Evolutionary conservation across 1,140 invertebrate genomes (phyloP).

Genomic region (Drosophila guanche): DNA sequence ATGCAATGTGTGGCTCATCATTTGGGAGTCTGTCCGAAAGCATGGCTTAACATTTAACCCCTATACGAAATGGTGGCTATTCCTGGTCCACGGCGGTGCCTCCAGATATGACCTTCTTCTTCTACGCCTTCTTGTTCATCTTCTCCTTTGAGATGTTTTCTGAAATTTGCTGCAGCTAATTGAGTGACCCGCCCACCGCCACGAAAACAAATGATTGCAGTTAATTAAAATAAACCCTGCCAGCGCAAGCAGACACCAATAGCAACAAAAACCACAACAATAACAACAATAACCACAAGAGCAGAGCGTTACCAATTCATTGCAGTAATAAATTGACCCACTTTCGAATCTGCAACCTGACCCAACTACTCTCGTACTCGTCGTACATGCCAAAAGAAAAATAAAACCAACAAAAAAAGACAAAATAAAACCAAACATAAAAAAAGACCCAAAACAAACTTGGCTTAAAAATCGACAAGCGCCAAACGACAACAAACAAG

Average conservation of each 20-base stretch:
- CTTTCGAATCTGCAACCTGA: conserved; percentile 82
- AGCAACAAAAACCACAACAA: conserved; percentile 29
- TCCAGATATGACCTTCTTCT: conserved; percentile 50
- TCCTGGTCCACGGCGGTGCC: conserved; percentile 46
- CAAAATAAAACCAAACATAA: conserved; percentile 16
- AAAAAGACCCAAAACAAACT: conserved; percentile 69
- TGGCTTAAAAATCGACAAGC: conserved; percentile 70
- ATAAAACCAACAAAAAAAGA: conserved; percentile 28
- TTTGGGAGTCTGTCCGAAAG: conserved; percentile 17
- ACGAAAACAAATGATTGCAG: conserved; percentile 40
- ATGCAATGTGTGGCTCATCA: conserved; percentile 63
- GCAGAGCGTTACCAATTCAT: conserved; percentile 60
- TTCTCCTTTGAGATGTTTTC: conserved; percentile 36
- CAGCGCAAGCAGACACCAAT: conserved; percentile 29
- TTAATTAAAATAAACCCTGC: conserved; percentile 65
- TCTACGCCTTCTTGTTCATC: not conserved
- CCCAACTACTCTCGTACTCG: conserved; percentile 60
- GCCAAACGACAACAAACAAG: conserved; percentile 66
- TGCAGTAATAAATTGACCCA: conserved; percentile 81
- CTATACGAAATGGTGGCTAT: conserved; percentile 43
- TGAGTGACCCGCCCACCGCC: conserved; percentile 45
- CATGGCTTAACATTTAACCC: conserved; percentile 59
- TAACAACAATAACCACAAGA: no score
- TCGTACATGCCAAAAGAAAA: conserved; percentile 59
- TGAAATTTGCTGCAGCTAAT: conserved; percentile 56